A percentile compares a stretch with the other conserved stretches of the same genome.
Evolutionary conservation across 30 jellyfish, hydroid and myxozoan species (phyloP).

Genomic region (Phacellophora camtschatica): DNA sequence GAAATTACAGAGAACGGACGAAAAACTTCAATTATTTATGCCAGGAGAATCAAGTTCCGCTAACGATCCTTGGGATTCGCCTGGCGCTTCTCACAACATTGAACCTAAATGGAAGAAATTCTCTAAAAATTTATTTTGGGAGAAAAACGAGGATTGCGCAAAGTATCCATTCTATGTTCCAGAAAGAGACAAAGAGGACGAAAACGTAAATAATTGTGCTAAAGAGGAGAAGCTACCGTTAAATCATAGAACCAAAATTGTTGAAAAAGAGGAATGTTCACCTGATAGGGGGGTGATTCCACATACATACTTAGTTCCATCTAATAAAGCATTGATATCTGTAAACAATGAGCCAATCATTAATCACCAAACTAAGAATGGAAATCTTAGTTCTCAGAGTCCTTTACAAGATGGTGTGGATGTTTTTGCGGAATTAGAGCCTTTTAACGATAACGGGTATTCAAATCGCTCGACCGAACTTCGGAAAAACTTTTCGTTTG

Average conservation of each 20-base stretch:
- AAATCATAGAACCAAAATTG: background rate
- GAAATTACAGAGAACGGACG: too few relatives aligned
- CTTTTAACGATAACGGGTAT: background rate
- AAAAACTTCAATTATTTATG: too few relatives aligned
- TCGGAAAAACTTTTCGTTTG: conserved; percentile 7
- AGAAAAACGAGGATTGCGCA: background rate
- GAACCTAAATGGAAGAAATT: background rate
- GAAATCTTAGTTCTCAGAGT: background rate
- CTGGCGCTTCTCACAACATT: conserved; percentile 4
- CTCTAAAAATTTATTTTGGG: conserved; percentile 40
- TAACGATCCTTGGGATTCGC: conserved; percentile 41
- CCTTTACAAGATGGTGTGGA: background rate
- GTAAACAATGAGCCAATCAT: background rate
- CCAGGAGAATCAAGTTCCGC: too few relatives aligned
- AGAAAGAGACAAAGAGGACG: background rate
- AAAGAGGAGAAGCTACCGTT: background rate
- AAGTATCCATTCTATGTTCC: conserved; percentile 25
- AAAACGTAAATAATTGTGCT: background rate
- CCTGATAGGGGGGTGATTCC: background rate
- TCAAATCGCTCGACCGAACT: background rate
- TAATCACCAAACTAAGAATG: background rate
- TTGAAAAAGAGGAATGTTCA: too few relatives aligned
- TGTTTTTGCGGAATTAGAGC: background rate
- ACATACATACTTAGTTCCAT: background rate
- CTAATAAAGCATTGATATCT: background rate